Evolutionary conservation across 2,797 vertebrate species (phyloP), one percentile per base, ranked within the genome.

Genomic region (Pempheris klunzingeri): DNA sequence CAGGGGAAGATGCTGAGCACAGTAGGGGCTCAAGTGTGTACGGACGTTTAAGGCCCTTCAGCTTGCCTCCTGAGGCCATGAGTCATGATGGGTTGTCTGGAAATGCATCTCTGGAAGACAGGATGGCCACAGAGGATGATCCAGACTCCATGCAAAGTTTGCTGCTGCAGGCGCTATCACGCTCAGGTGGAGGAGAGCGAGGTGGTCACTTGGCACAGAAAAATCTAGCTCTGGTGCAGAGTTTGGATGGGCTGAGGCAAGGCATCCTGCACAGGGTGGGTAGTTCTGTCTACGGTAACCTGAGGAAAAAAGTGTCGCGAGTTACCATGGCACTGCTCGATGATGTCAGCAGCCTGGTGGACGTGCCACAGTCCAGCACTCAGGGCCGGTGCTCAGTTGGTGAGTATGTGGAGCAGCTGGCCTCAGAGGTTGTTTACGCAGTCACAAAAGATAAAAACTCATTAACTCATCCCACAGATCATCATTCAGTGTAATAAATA

Each of bases 201-300:
- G 81, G 85, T 11, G 85, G 76, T 41, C 86, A 87, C 57, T 46
- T 93, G 69, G 90, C 90, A 7, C 92, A 95, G 84, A 90, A 81
- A 28, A 96, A 94, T 65, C 55, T 93, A 3, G 92, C 90, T 65
- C 93, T 96, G 0, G 91, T 96, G 74, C 94, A 91, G 83, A 93
- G 94, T 77, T 92, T 95, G 88, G 96, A 95, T 71, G 94, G 91
- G 44, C 87, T 96, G 66, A 92, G 94, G 82, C 94, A 74, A 69
- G 94, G 95, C 54, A 91, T 97, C 46, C 84, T 97, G 81, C 95
- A 94, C 87, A 94, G 93, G 82, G 94, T 96, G 86, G 96, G 96
- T 34, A 95, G 84, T 67, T 95, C 96, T 7, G 95, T 96, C 55
- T 96, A 96, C 30, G 77, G 93, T 61, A 96, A 93, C 89, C 92